Base-by-base conservation (phyloP, 1,140 invertebrate genomes). In the Tetragnatha versicolor region DNA sequence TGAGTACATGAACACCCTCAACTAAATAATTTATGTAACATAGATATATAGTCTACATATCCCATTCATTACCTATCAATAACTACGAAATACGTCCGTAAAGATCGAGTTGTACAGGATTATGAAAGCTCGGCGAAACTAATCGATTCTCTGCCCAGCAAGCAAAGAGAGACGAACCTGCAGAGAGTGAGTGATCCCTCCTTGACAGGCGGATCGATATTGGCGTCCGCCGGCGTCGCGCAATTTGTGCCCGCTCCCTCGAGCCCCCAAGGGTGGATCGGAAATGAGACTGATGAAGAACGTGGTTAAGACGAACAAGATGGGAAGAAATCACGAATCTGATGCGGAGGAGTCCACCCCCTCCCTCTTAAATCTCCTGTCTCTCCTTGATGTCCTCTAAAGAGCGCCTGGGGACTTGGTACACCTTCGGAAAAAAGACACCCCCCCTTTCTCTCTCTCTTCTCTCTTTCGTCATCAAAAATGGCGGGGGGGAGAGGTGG, bases 271-370 rank as follows among this genome's bases (percentile, higher is more conserved):
- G 60, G 73, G 72, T 37, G 27, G 35, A 65, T 42, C 35, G 60
- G 61, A 77, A 77, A 77, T 66, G 73, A 77, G 73, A 77, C 73
- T 77, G 73, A 77, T 77, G 73, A 77, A 77, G 73, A 77, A 77
- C 60, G 73, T 55, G 73, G 73, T 77, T 77, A 77, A 77, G 49
- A 66, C 45, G 73, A 77, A 77, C 73, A 77, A 77, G 73, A 77
- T 66, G 61, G 58, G 73, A 77, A 49, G 55, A 77, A 77, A 77
- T 77, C 73, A 77, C 58, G 73, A 73, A 73, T 73, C 53, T 73
- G 70, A 73, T 73, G 73, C 42, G 73, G 39, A 35, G 60, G 29
- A 20, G 14, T n/a, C 60, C 70, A 39, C 31, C 14, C 37, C 20
- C 37, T 31, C 51, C 53, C 12, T 49, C 49, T 35, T 22, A 33